phyloP scores from a whole-genome alignment of 2,113 vertebrate species.

The Chaetops frenatus region DNA sequence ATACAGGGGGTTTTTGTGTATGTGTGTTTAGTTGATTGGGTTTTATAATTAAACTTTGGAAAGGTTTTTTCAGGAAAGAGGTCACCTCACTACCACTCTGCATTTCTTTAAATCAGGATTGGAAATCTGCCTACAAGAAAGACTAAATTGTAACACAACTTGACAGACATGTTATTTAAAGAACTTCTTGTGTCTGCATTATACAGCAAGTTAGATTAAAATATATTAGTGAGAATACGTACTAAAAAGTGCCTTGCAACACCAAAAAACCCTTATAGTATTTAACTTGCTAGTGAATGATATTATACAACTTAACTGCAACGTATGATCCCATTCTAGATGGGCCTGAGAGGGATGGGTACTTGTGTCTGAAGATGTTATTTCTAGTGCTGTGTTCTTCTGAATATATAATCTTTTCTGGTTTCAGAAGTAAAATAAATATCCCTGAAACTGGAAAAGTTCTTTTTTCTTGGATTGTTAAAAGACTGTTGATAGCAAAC shows the following conservation, averaged over 20 bases:
- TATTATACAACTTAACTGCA: background rate
- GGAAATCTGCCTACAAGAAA: background rate
- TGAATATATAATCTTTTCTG: background rate
- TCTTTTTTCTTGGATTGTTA: background rate
- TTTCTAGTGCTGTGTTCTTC: background rate
- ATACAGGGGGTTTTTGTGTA: fast-evolving
- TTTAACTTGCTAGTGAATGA: background rate
- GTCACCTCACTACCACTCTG: background rate
- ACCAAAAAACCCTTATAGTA: background rate
- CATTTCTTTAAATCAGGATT: background rate
- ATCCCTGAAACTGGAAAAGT: background rate
- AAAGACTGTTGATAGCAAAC: background rate
- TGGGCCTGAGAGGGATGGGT: background rate
- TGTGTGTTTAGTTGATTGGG: background rate
- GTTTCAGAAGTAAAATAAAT: background rate
- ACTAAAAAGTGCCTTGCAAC: background rate
- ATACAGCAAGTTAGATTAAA: background rate
- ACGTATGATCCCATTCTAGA: background rate
- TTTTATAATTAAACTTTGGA: background rate
- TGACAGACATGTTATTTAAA: background rate
- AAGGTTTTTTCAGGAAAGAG: background rate
- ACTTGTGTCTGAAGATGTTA: background rate
- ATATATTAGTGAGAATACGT: background rate
- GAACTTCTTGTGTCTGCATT: background rate
- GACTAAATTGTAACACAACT: background rate